A percentile compares a stretch with the other conserved stretches of the same genome.
phyloP scores from a whole-genome alignment of 2,888 invertebrate species.

The Siphlonurus alternatus region DNA sequence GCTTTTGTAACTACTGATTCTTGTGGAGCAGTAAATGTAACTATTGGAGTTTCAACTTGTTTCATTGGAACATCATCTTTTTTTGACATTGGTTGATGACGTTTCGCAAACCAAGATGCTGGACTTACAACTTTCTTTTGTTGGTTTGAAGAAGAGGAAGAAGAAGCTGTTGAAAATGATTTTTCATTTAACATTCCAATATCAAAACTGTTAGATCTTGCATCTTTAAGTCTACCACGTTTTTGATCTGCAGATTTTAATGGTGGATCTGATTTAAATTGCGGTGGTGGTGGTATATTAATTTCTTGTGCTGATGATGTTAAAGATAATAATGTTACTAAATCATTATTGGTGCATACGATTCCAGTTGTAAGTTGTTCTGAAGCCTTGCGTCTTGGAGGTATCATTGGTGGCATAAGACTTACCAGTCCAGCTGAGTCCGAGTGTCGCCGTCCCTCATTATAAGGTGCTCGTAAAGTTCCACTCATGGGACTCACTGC shows the following conservation, averaged over 20 bases:
- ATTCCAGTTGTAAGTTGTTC: slow-evolving; percentile 35
- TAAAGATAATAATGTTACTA: slow-evolving; percentile 60
- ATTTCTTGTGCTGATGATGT: slow-evolving; percentile 70
- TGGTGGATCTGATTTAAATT: neutral
- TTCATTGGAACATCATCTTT: slow-evolving; percentile 23
- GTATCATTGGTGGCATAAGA: slow-evolving; percentile 1
- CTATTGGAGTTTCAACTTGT: slow-evolving; percentile 8
- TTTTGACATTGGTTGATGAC: slow-evolving; percentile 58
- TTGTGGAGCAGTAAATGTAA: slow-evolving; percentile 1
- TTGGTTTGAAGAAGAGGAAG: neutral
- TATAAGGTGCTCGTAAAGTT: neutral
- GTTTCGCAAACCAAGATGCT: slow-evolving; percentile 58
- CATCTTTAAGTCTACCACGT: slow-evolving; percentile 42
- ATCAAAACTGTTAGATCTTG: slow-evolving; percentile 72
- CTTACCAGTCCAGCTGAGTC: slow-evolving; percentile 33
- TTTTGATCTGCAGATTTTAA: slow-evolving; percentile 28
- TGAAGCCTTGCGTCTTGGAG: slow-evolving; percentile 11
- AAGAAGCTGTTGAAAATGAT: neutral
- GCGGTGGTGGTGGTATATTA: slow-evolving; percentile 27
- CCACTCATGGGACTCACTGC: neutral
- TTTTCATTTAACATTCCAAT: slow-evolving; percentile 44
- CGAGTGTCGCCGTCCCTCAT: slow-evolving; percentile 43
- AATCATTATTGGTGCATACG: slow-evolving; percentile 65
- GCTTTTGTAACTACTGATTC: neutral
- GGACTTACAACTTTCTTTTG: slow-evolving; percentile 22